Percentiles rank a stretch among this genome's conserved stretches.
Evolutionary conservation across 1,140 invertebrate species (phyloP).

Genomic region (Musca domestica): DNA sequence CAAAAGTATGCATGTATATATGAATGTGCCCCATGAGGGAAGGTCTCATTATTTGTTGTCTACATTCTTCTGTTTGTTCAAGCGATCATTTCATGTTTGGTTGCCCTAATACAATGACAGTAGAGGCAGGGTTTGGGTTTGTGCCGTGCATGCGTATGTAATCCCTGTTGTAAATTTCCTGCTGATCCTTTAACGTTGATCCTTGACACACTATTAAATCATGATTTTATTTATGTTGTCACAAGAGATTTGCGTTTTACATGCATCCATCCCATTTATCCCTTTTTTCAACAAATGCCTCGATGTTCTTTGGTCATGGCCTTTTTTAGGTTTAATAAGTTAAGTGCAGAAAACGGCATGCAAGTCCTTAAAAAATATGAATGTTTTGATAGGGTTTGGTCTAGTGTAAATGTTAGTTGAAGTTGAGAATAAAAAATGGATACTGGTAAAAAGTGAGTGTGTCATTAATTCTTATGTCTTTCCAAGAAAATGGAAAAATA

Average conservation of each 20-base stretch:
- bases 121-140: slow-evolving; percentile 25
- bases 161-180: slow-evolving; percentile 50
- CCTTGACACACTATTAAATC: slow-evolving; percentile 38
- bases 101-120: too few relatives aligned
- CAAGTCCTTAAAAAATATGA: not conserved
- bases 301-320: not conserved
- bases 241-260: slow-evolving; percentile 48
- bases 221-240: slow-evolving; percentile 53
- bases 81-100: slow-evolving; percentile 19
- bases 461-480: not conserved
- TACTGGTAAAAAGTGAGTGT: not conserved
- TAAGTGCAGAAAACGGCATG: too few relatives aligned
- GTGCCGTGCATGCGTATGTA: slow-evolving; percentile 33
- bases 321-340: too few relatives aligned
- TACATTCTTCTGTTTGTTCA: not conserved
- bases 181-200: slow-evolving; percentile 37
- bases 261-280: too few relatives aligned
- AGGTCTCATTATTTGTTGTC: not conserved
- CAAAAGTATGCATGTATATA: not conserved
- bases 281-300: not conserved
- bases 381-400: slow-evolving; percentile 18
- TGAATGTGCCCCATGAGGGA: not conserved
- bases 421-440: not conserved
- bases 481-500: too few relatives aligned
- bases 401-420: slow-evolving; percentile 7